These are phyloP conservation scores for Calycopis cecrops DNA, from an alignment of 1,140 invertebrate species.

Conservation along the genomic window DNA sequence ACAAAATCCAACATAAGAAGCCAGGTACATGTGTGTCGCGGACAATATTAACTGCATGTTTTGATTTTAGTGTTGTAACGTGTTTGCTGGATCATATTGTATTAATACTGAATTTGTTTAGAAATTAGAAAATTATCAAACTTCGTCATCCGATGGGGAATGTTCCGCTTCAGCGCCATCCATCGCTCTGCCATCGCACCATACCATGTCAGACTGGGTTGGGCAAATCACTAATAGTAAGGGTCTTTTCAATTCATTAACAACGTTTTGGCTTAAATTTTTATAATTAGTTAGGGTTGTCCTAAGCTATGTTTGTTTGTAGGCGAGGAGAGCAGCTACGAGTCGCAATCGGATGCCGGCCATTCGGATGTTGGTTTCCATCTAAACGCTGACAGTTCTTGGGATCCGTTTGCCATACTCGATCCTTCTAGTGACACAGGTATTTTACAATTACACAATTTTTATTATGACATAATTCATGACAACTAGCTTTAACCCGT, in stretches of 20 bases:
- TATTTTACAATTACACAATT: constrained; percentile 43
- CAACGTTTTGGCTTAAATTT: constrained; percentile 20
- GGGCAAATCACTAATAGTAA: constrained; percentile 90
- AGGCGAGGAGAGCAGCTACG: constrained; percentile 87
- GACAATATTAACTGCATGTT: constrained; percentile 4
- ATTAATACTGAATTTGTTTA: constrained; percentile 39
- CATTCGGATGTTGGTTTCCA: constrained; percentile 75
- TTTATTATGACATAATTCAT: no score
- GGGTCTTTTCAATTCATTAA: constrained; percentile 23
- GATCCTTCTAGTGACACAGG: constrained; percentile 86
- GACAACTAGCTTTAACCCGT: no score
- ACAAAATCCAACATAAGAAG: constrained; percentile 3
- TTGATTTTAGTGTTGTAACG: constrained; percentile 11
- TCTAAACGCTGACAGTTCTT: constrained; percentile 82
- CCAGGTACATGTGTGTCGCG: not conserved
- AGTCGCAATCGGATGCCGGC: constrained; percentile 78
- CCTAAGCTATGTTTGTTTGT: constrained; percentile 10
- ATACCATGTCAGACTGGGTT: constrained; percentile 84
- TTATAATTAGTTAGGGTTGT: constrained; percentile 15
- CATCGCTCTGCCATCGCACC: constrained; percentile 69
- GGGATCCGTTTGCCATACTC: constrained; percentile 82
- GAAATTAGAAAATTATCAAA: constrained; percentile 66
- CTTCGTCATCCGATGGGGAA: constrained; percentile 77
- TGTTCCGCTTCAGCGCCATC: constrained; percentile 80
- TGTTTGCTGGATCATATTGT: not conserved